phyloP scores from a whole-genome alignment of 1,140 invertebrate genomes.

The Cecropterus lyciades region DNA sequence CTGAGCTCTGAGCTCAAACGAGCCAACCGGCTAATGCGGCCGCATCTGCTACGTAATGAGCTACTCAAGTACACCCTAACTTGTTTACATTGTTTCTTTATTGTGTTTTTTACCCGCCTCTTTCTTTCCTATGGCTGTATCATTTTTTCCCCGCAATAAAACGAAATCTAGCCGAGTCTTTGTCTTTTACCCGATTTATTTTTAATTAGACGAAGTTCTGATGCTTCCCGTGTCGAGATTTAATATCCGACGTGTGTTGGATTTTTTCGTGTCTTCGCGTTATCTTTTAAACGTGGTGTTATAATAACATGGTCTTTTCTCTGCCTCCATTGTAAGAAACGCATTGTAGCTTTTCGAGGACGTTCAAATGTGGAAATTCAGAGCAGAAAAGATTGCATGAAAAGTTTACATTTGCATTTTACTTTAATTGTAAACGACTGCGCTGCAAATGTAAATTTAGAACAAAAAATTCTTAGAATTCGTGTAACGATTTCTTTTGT shows the following conservation, averaged over 20 bases:
- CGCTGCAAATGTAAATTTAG: constrained; percentile 1
- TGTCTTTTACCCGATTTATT: constrained; percentile 80
- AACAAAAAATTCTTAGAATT: constrained; percentile 9
- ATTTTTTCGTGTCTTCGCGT: constrained; percentile 29
- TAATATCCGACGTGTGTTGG: constrained; percentile 39
- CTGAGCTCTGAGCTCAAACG: constrained; percentile 52
- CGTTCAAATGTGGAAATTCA: constrained; percentile 29
- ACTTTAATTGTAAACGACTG: constrained; percentile 18
- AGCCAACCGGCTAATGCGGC: constrained; percentile 71
- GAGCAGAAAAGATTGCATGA: constrained; percentile 28
- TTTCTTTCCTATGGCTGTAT: constrained; percentile 73
- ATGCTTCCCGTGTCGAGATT: constrained; percentile 37
- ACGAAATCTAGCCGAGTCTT: constrained; percentile 71
- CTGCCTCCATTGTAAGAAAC: constrained; percentile 33
- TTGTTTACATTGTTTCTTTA: constrained; percentile 84
- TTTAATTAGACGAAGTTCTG: constrained; percentile 70
- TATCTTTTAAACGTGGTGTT: constrained; percentile 34
- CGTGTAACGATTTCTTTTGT: background rate
- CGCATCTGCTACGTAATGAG: constrained; percentile 80
- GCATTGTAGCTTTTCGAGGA: constrained; percentile 25
- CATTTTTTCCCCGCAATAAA: constrained; percentile 78
- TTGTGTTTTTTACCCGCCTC: constrained; percentile 80
- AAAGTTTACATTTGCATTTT: constrained; percentile 32
- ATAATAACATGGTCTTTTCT: constrained; percentile 32
- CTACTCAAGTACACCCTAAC: constrained; percentile 82